Evolutionary conservation across 2,113 vertebrate species (phyloP).

Genomic region (Miniopterus natalensis): DNA sequence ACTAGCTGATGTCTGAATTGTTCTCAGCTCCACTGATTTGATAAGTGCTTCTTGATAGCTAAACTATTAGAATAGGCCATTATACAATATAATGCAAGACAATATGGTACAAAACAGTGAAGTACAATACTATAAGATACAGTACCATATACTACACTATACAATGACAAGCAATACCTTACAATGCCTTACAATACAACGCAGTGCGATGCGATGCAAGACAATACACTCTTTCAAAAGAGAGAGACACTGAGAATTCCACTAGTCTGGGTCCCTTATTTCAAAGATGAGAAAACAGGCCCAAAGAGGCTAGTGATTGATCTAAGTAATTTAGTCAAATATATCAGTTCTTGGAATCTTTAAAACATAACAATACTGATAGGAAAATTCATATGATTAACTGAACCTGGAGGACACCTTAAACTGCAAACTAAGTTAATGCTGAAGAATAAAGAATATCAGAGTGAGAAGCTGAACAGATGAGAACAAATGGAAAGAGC

Average conservation of each 20-base stretch:
- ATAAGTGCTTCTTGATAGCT: neutral
- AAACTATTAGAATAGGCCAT: neutral
- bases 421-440: neutral
- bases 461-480: neutral
- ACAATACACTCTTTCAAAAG: neutral
- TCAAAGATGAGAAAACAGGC: neutral
- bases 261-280: neutral
- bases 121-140: neutral
- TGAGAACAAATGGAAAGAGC: neutral
- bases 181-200: neutral
- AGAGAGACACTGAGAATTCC: neutral
- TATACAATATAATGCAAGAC: neutral
- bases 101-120: neutral
- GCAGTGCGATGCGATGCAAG: neutral
- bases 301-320: conserved; percentile 13
- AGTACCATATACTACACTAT: neutral
- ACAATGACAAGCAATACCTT: neutral
- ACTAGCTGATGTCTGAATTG: conserved; percentile 12
- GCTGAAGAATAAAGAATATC: neutral
- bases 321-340: conserved; percentile 32
- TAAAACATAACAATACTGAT: neutral
- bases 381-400: neutral
- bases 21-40: neutral
- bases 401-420: neutral
- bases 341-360: neutral